These are phyloP conservation scores for Agonum fuliginosum DNA, from an alignment of 2,888 invertebrate species.

Conservation along the genomic window DNA sequence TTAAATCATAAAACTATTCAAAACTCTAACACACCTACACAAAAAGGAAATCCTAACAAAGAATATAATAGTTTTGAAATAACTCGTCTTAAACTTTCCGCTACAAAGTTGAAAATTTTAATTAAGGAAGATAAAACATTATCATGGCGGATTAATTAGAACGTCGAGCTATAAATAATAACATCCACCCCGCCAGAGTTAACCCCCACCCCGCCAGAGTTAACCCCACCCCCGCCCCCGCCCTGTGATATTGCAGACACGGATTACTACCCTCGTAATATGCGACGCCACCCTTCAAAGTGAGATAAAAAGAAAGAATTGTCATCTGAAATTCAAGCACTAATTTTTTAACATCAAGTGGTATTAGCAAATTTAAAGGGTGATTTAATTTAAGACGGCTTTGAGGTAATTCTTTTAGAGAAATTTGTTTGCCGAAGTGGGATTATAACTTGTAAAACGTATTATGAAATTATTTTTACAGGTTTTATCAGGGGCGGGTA, in stretches of 20 bases:
- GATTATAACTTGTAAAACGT: no score
- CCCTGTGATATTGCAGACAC: background rate
- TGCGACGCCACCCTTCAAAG: background rate
- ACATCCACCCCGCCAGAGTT: background rate
- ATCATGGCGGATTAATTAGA: constrained; percentile 48
- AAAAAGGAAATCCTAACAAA: no score
- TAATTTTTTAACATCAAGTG: constrained; percentile 6
- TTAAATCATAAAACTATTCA: no score
- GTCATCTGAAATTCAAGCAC: background rate
- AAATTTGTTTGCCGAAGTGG: no score
- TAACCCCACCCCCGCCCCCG: background rate
- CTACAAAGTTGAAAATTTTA: constrained; percentile 51
- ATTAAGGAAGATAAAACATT: constrained; percentile 54
- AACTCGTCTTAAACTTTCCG: constrained; percentile 20
- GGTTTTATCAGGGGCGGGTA: no score
- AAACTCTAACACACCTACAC: no score
- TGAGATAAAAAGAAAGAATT: background rate
- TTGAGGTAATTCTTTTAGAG: no score
- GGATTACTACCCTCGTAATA: background rate
- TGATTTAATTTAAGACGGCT: no score
- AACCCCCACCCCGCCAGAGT: background rate
- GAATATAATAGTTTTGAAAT: constrained; percentile 34
- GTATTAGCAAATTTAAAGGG: background rate
- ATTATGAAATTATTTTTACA: no score
- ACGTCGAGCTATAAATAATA: constrained; percentile 42